These are phyloP conservation scores for Arctocebus calabarensis DNA, from an alignment of 2,797 vertebrate genomes.

Conservation along the genomic window DNA sequence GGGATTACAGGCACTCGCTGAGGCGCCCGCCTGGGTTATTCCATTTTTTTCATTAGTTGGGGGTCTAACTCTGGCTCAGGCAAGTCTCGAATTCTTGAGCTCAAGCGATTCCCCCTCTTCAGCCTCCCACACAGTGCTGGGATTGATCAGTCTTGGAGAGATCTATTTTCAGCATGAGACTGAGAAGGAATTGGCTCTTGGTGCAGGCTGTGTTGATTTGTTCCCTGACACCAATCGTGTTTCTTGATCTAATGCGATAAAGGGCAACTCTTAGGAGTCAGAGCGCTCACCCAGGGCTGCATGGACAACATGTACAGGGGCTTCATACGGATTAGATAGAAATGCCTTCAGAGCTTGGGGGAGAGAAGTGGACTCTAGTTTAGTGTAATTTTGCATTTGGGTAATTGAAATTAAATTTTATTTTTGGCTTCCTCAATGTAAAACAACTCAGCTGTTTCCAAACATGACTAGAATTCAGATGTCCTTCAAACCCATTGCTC, in stretches of 20 bases:
- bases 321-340: neutral
- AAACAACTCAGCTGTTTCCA: neutral
- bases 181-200: neutral
- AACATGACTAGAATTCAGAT: neutral
- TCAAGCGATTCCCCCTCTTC: too few species aligned
- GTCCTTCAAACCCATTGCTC: neutral
- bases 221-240: neutral
- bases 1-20: too few species aligned
- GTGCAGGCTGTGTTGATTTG: neutral
- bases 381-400: too few species aligned
- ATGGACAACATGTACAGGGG: too few species aligned
- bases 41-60: too few species aligned
- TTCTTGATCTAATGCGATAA: neutral
- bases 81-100: too few species aligned
- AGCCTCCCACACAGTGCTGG: too few species aligned
- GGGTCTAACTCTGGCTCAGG: too few species aligned
- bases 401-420: neutral
- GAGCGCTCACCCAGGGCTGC: neutral
- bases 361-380: too few species aligned
- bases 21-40: too few species aligned
- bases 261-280: rapidly evolving
- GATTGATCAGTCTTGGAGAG: neutral
- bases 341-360: neutral
- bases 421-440: neutral
- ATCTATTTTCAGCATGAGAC: neutral